A percentile compares a stretch with the other conserved stretches of the same genome.
phyloP scores from a whole-genome alignment of 2,113 vertebrate genomes.

The Diglossa brunneiventris region DNA sequence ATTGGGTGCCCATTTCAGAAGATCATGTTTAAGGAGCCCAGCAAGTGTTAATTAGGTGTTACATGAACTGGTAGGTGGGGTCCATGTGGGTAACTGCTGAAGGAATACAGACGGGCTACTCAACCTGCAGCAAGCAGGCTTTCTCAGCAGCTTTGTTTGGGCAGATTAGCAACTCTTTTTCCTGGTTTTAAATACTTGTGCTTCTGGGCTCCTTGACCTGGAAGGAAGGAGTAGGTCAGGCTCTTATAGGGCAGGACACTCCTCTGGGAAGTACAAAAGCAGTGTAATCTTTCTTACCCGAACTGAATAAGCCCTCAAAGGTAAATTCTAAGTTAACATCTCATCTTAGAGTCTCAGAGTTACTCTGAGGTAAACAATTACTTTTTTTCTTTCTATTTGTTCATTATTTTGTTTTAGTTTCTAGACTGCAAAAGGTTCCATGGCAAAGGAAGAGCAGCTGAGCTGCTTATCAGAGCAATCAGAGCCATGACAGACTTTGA shows the following conservation, averaged over 20 bases:
- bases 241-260: neutral
- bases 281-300: neutral
- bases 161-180: neutral
- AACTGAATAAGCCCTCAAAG: neutral
- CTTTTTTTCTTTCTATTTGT: neutral
- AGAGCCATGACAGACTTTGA: neutral
- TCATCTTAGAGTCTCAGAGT: neutral
- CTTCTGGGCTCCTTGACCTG: neutral
- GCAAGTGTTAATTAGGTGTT: neutral
- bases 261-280: neutral
- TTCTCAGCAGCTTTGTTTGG: neutral
- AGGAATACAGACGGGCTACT: neutral
- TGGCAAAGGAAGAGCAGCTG: neutral
- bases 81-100: neutral
- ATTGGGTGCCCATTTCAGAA: neutral
- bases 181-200: neutral
- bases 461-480: neutral
- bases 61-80: neutral
- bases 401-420: neutral
- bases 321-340: neutral
- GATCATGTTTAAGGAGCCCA: neutral
- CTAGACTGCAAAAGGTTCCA: neutral
- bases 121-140: neutral
- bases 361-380: neutral
- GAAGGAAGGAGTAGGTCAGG: neutral